Conservation (phyloP, 1,140 invertebrate genomes). For the Musca domestica region DNA sequence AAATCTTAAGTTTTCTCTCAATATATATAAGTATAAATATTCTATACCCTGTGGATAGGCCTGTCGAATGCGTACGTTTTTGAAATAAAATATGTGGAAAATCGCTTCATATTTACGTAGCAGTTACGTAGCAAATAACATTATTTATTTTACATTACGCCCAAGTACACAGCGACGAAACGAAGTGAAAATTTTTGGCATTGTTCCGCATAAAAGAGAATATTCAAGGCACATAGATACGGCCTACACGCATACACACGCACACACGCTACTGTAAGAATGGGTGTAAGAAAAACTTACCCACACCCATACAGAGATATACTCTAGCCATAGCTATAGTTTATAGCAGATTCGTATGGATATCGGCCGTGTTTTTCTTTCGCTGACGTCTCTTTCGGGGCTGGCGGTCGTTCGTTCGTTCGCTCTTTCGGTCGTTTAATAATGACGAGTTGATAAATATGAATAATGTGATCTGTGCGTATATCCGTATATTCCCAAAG, state of each 20-base stretch:
- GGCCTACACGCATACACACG: not conserved
- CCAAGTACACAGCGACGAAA: not conserved
- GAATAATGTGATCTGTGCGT: not conserved
- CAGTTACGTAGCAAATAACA: constrained; percentile 15
- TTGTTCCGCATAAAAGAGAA: constrained; percentile 13
- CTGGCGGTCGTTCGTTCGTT: too few species aligned
- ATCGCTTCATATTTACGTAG: not conserved
- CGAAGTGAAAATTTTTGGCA: constrained; percentile 11
- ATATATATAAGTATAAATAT: too few species aligned
- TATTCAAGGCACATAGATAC: not conserved
- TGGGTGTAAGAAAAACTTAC: not conserved
- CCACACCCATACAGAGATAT: not conserved
- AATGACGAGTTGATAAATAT: too few species aligned
- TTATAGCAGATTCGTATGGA: too few species aligned
- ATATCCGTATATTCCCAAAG: not conserved
- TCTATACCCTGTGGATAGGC: too few species aligned
- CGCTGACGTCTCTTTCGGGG: too few species aligned
- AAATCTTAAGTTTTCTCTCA: too few species aligned
- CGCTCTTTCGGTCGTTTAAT: too few species aligned
- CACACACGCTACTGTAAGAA: not conserved
- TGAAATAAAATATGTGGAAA: too few species aligned
- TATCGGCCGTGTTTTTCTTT: too few species aligned
- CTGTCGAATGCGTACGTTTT: too few species aligned
- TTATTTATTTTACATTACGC: too few species aligned
- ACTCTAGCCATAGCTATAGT: not conserved